Percentiles rank a stretch among this genome's conserved stretches.
Evolutionary conservation across 1,140 invertebrate genomes (phyloP).

Genomic region (Brachionus asplanchnoidis): DNA sequence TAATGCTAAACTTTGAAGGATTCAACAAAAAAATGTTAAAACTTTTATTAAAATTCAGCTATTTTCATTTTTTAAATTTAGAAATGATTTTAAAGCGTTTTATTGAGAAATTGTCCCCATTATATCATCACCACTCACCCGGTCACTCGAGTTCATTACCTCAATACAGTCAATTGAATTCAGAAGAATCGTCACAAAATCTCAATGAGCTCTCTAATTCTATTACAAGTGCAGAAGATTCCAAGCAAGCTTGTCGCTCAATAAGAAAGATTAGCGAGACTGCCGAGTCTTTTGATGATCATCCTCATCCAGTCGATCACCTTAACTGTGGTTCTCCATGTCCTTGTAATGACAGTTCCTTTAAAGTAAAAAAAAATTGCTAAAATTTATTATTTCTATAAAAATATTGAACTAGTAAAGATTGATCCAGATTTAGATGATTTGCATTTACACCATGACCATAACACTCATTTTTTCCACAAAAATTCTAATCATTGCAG

Average conservation of each 20-base stretch:
- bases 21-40: background rate
- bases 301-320: background rate
- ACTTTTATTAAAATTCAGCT: background rate
- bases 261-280: background rate
- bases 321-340: background rate
- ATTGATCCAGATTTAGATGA: slow-evolving; percentile 10
- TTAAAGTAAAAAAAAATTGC: background rate
- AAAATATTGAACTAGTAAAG: slow-evolving; percentile 19
- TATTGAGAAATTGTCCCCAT: slow-evolving; percentile 8
- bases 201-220: background rate
- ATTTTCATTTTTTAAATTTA: background rate
- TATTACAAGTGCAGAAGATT: background rate
- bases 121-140: background rate
- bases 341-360: background rate
- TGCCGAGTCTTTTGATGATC: slow-evolving; percentile 3
- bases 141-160: background rate
- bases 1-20: background rate
- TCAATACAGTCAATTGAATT: background rate
- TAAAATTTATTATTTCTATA: background rate
- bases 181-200: background rate
- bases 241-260: background rate
- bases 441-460: slow-evolving; percentile 29
- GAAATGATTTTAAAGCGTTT: slow-evolving; percentile 24
- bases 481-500: background rate
- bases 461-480: slow-evolving; percentile 21